Evolutionary conservation across 2,797 vertebrate genomes (phyloP).

Genomic region (Pterois miles): DNA sequence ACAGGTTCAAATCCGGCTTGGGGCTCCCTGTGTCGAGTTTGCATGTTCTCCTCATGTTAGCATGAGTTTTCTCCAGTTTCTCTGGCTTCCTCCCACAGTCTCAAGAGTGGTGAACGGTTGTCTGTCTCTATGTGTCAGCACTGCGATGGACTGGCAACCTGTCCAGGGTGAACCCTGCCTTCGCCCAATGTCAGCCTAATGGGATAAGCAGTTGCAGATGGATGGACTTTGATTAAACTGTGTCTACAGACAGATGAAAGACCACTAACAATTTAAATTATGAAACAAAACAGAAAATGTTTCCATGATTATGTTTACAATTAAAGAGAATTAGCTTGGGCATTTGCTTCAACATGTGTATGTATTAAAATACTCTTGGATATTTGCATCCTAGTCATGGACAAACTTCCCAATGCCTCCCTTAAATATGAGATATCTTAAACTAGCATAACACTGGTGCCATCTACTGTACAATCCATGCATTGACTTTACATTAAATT

Average conservation of each 20-base stretch:
- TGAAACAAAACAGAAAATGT: neutral
- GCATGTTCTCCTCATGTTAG: too few species aligned
- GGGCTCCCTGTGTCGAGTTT: too few species aligned
- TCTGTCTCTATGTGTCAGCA: too few species aligned
- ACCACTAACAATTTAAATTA: neutral
- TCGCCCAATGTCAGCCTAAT: too few species aligned
- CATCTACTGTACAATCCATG: constrained; percentile 24
- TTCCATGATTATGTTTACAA: neutral
- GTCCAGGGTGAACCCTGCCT: too few species aligned
- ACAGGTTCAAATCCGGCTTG: too few species aligned
- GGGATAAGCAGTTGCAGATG: too few species aligned
- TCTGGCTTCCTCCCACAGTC: too few species aligned
- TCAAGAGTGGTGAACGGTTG: too few species aligned
- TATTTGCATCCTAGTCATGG: neutral
- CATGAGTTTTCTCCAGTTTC: too few species aligned
- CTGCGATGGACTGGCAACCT: too few species aligned
- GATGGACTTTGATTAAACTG: too few species aligned
- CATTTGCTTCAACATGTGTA: neutral
- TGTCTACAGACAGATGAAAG: neutral
- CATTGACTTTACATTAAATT: neutral
- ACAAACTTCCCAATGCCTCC: neutral
- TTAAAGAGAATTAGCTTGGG: neutral
- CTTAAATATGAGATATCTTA: neutral
- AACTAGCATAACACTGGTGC: neutral
- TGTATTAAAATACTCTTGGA: neutral